Base-by-base conservation (phyloP, 2,113 vertebrate genomes). In the Vimba vimba region DNA sequence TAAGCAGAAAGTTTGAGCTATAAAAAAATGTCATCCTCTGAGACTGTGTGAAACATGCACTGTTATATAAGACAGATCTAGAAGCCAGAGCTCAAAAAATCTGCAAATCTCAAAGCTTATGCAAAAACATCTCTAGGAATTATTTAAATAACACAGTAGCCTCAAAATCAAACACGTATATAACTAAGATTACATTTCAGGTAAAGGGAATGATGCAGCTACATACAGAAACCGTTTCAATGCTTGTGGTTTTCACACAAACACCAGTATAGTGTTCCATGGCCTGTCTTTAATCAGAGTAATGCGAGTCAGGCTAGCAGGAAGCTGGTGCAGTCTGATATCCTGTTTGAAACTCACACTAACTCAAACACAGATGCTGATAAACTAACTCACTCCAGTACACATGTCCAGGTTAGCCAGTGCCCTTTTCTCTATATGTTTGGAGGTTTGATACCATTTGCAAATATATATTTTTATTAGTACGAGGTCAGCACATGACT, bases 31-130 rank as follows among this genome's bases (percentile, higher is more conserved):
- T 2, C 6, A 47, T 74, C 23, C 57, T 17, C 33, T 45, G 77
- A 79, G 77, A 79, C 45, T 77, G 23, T 25, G 15, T 25, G 1
- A 30, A 52, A 13, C 50, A 57, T 19, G 19, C 10, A 19, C 15
- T 25, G 33, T 79, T 43, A 79, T 39, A 79, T 79, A 79, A 79
- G 33, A n/a, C 55, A 15, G 36, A 74, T 74, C 39, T 45, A 74
- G 39, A 74, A 47, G 43, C 77, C 2, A 39, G 25, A 25, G 19
- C 27, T 13, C 0, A n/a, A 55, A 36, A 78, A 33, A 57, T 7
- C 30, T 13, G 6, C 57, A 45, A 30, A 64, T 79, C 57, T 79
- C 6, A 15, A 75, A 45, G 59, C 57, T 62, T 12, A 62, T 25
- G 57, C 36, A 47, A 47, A 57, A 45, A 15, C 43, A 47, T 23